Evolutionary conservation across 2,113 vertebrate species (phyloP), one percentile per base, ranked within the genome.

Genomic region (Amphiprion ocellaris): DNA sequence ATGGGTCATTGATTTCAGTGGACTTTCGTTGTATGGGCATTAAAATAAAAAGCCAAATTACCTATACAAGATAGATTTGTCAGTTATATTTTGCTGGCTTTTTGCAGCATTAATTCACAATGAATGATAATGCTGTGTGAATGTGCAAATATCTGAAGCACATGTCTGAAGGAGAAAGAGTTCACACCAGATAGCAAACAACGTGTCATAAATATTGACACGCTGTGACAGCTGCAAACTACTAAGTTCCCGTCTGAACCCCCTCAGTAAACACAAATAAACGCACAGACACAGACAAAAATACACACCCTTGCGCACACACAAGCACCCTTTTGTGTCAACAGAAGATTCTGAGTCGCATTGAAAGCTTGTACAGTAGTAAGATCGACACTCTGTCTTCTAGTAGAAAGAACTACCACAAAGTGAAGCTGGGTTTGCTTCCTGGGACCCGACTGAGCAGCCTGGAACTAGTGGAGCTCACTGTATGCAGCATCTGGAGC

Each of bases 131-230:
- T 30, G 17, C 21, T 28, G 50, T 74, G 24, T 11, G 23, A 78
- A 53, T 79, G 85, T 83, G 56, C 63, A 82, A 81, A 87, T 83
- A 81, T 74, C 77, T 52, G 52, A 82, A 78, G 71, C 86, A 85
- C 79, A 89, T 82, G 67, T 85, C 80, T 87, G 80, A 69, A 77
- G 69, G 73, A 83, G 77, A 84, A 86, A 72, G 69, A 79, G 83
- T 90, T 88, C 67, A 79, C 76, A 87, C 49, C 65, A 77, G 77
- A 88, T 54, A 77, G 69, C 82, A 87, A 84, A 89, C 81, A 80
- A 59, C 63, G 14, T 88, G 87, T 92, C 87, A 91, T 87, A 91
- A 92, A 91, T 88, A 92, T 85, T 90, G 92, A 89, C 92, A 85
- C 87, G 76, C 78, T 81, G 85, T 90, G 90, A 89, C 86, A 91